Conservation (phyloP, 2,113 vertebrate genomes). For the Theristicus caerulescens region DNA sequence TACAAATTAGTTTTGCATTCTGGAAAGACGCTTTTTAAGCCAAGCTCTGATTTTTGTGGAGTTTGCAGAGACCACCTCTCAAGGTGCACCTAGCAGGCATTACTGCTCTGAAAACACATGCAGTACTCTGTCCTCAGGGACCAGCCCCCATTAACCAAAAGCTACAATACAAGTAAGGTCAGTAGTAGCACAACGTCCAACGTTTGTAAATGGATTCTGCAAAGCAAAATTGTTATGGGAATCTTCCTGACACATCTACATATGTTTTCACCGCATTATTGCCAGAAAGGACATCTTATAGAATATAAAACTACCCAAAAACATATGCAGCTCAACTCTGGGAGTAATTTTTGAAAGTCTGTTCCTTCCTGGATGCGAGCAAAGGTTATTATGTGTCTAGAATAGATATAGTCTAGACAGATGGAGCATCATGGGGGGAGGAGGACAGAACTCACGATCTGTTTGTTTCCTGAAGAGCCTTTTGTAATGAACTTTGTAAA, state of each 20-base stretch:
- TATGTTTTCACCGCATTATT: neutral
- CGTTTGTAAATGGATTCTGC: neutral
- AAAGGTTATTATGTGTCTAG: slow-evolving; percentile 25
- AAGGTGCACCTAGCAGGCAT: neutral
- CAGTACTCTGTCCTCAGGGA: neutral
- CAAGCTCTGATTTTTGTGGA: neutral
- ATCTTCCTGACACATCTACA: neutral
- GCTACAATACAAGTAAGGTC: neutral
- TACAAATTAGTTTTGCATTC: neutral
- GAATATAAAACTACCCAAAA: slow-evolving; percentile 4
- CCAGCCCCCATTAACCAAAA: neutral
- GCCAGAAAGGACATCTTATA: slow-evolving; percentile 27
- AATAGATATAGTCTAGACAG: slow-evolving; percentile 25
- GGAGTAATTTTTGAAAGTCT: slow-evolving; percentile 8
- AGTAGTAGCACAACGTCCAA: neutral
- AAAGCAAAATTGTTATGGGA: neutral
- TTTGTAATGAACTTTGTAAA: neutral
- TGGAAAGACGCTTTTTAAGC: neutral
- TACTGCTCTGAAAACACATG: neutral
- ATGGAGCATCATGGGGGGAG: neutral
- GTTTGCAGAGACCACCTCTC: neutral
- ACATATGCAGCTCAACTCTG: neutral
- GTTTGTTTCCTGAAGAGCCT: slow-evolving; percentile 12
- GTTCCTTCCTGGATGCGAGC: slow-evolving; percentile 1
- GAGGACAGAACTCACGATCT: neutral